These are phyloP conservation scores for Spialia ferax DNA, from an alignment of 2,888 invertebrate species.

Conservation along the genomic window DNA sequence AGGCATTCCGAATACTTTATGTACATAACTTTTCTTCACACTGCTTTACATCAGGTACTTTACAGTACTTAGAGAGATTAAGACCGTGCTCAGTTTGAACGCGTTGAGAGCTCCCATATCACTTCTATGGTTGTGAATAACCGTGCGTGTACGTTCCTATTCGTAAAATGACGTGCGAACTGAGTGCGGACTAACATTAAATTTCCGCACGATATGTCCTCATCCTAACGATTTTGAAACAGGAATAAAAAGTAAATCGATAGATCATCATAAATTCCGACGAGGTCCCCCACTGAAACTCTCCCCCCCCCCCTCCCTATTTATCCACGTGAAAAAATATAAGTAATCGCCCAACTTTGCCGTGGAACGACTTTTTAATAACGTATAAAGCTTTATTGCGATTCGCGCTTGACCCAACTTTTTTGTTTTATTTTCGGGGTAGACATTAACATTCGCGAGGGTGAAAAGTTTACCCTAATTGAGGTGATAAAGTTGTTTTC, in stretches of 20 bases:
- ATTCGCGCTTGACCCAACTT: constrained; percentile 36
- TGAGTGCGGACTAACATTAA: no score
- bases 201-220: neutral
- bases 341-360: constrained; percentile 67
- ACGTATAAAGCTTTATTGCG: constrained; percentile 43
- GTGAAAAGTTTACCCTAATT: constrained; percentile 23
- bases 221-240: constrained; percentile 54
- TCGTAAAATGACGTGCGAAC: no score
- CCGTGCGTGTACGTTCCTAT: no score
- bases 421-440: constrained; percentile 21
- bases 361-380: constrained; percentile 55
- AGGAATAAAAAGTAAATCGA: constrained; percentile 46
- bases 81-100: no score
- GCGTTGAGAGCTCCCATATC: no score
- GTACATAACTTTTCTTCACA: no score
- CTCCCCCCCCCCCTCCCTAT: constrained; percentile 48
- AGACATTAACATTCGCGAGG: constrained; percentile 13
- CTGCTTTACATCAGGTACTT: no score
- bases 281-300: constrained; percentile 49
- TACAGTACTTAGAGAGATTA: no score
- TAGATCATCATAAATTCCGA: constrained; percentile 69
- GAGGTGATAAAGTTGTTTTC: constrained; percentile 17
- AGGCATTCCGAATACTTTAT: no score
- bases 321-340: constrained; percentile 69
- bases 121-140: no score